Evolutionary conservation across 2,888 invertebrate species (phyloP).

Genomic region (Oligia fasciuncula): DNA sequence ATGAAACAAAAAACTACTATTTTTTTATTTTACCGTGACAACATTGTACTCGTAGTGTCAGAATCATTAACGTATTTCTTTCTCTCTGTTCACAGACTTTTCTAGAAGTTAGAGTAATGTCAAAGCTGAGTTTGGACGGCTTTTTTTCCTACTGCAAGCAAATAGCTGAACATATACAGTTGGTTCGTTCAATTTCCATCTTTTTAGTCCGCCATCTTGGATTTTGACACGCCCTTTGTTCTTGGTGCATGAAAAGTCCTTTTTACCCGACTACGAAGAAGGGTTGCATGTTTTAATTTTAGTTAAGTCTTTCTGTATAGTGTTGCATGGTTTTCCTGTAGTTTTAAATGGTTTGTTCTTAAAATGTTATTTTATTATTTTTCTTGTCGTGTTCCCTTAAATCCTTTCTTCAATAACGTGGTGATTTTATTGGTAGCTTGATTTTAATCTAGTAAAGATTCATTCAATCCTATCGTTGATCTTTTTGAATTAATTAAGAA

Average conservation of each 20-base stretch:
- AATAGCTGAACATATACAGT: slow-evolving; percentile 89
- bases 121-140: slow-evolving; percentile 89
- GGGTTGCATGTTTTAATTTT: slow-evolving; percentile 32
- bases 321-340: neutral
- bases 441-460: neutral
- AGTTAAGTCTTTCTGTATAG: neutral
- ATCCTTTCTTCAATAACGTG: neutral
- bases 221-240: slow-evolving; percentile 59
- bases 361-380: neutral
- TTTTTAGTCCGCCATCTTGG: slow-evolving; percentile 66
- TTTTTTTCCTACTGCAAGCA: slow-evolving; percentile 90
- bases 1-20: slow-evolving; percentile 28
- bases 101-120: slow-evolving; percentile 84
- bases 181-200: slow-evolving; percentile 85
- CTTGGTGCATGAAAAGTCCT: slow-evolving; percentile 28
- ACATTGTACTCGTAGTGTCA: slow-evolving; percentile 55
- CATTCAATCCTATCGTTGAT: neutral
- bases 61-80: slow-evolving; percentile 77
- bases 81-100: slow-evolving; percentile 87
- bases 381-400: too few species aligned
- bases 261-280: neutral
- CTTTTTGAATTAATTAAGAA: neutral
- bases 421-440: neutral
- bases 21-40: slow-evolving; percentile 44
- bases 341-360: neutral